Evolutionary conservation across 2,113 vertebrate species (phyloP).

Genomic region (Amblyopsis rosae): DNA sequence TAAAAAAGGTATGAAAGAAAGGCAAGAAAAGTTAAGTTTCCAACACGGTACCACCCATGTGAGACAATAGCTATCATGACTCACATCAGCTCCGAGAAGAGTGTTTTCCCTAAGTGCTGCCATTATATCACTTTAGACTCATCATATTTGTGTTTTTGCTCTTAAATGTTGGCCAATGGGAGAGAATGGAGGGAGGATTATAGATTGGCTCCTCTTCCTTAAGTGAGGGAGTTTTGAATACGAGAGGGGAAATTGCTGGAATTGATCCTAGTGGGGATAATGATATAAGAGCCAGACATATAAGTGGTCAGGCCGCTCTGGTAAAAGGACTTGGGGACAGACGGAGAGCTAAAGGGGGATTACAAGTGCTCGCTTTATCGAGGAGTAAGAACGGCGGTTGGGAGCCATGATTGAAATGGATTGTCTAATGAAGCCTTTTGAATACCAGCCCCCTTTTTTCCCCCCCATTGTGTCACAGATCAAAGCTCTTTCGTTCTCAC

Average conservation of each 20-base stretch:
- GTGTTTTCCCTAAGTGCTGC: slow-evolving; percentile 44
- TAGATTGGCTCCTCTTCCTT: slow-evolving; percentile 46
- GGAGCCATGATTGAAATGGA: slow-evolving; percentile 17
- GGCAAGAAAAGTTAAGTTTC: background rate
- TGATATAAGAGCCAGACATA: slow-evolving; percentile 23
- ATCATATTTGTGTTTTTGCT: slow-evolving; percentile 38
- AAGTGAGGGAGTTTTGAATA: slow-evolving; percentile 53
- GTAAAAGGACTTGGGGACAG: slow-evolving; percentile 21
- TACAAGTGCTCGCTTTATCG: slow-evolving; percentile 38
- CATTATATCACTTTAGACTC: slow-evolving; percentile 45
- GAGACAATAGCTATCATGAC: slow-evolving; percentile 17
- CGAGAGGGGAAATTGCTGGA: slow-evolving; percentile 20
- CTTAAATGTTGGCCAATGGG: slow-evolving; percentile 19
- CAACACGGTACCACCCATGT: slow-evolving; percentile 1
- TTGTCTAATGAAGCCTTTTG: slow-evolving; percentile 27
- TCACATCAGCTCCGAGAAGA: slow-evolving; percentile 36
- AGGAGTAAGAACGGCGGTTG: slow-evolving; percentile 16
- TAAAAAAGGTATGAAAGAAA: background rate
- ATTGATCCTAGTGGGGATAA: slow-evolving; percentile 38
- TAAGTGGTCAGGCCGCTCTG: slow-evolving; percentile 16
- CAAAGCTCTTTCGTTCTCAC: slow-evolving; percentile 19
- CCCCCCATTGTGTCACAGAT: slow-evolving; percentile 19
- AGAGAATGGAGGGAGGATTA: slow-evolving; percentile 24
- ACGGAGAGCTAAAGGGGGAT: slow-evolving; percentile 21
- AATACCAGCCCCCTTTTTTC: slow-evolving; percentile 3